Evolutionary conservation across 1,140 invertebrate species (phyloP).

Genomic region (Notospermus geniculatus): DNA sequence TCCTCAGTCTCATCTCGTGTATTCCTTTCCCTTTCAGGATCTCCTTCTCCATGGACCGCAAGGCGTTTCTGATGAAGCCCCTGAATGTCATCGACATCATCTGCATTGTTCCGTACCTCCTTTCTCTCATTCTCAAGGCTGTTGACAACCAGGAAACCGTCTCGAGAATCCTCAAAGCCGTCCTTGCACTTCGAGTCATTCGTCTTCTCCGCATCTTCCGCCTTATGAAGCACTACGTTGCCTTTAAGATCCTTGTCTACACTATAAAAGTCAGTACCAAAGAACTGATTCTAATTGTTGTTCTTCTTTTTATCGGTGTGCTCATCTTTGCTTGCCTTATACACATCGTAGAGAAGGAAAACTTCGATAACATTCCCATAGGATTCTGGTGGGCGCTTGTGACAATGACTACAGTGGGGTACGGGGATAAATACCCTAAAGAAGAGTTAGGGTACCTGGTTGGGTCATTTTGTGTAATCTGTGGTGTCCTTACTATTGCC

Average conservation of each 20-base stretch:
- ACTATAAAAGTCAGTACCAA: conserved; percentile 53
- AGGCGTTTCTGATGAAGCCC: conserved; percentile 35
- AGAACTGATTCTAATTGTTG: conserved; percentile 49
- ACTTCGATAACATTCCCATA: conserved; percentile 78
- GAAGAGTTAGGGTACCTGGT: conserved; percentile 81
- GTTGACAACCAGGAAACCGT: conserved; percentile 29
- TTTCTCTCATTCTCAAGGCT: conserved; percentile 41
- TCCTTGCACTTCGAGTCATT: conserved; percentile 42
- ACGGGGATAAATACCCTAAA: conserved; percentile 61
- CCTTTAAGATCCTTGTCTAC: conserved; percentile 54
- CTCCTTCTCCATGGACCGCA: conserved; percentile 39
- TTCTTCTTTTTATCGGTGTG: conserved; percentile 52
- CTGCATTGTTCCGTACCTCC: conserved; percentile 48
- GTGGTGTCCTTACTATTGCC: conserved; percentile 94
- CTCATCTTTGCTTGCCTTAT: conserved; percentile 53
- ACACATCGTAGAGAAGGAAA: conserved; percentile 45
- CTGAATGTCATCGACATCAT: conserved; percentile 51
- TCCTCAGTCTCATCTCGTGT: too few species aligned
- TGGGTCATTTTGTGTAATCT: conserved; percentile 90
- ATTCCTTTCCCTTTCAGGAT: too few species aligned
- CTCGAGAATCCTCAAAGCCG: conserved; percentile 35
- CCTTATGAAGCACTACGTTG: conserved; percentile 54
- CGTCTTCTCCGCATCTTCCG: conserved; percentile 51
- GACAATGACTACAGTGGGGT: conserved; percentile 98
- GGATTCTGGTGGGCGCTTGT: conserved; percentile 98